A percentile compares a stretch with the other conserved stretches of the same genome.
These are phyloP conservation scores for Capra hircus DNA, from an alignment of 2,113 vertebrate genomes.

Conservation along the genomic window DNA sequence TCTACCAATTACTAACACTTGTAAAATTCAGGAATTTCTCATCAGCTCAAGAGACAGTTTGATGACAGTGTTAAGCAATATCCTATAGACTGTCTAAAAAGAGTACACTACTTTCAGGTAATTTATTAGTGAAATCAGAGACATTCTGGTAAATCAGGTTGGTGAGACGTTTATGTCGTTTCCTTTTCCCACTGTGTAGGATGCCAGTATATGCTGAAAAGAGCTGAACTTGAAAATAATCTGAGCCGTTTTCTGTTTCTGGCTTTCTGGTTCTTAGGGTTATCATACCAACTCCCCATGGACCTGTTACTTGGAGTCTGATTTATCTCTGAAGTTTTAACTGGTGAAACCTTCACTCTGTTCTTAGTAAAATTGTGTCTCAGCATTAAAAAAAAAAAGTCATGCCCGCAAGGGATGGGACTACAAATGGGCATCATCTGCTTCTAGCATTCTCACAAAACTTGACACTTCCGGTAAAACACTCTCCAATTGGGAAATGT, in stretches of 20 bases:
- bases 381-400: neutral
- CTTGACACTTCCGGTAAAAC: slow-evolving; percentile 2
- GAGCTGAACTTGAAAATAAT: neutral
- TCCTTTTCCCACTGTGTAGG: neutral
- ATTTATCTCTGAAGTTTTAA: slow-evolving; percentile 42
- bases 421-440: slow-evolving; percentile 14
- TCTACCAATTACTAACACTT: neutral
- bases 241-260: neutral
- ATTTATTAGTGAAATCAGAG: neutral
- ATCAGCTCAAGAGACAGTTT: neutral
- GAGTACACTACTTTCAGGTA: neutral
- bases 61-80: neutral
- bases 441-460: neutral
- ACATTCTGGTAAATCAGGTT: neutral
- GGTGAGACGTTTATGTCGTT: neutral
- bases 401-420: neutral
- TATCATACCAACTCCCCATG: neutral
- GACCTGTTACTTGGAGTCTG: neutral
- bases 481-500: slow-evolving; percentile 26
- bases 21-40: slow-evolving; percentile 23
- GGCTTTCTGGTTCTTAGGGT: neutral
- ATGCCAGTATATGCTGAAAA: neutral
- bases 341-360: slow-evolving; percentile 7
- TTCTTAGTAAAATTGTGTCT: slow-evolving; percentile 39
- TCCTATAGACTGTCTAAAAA: neutral